A percentile compares a stretch with the other conserved stretches of the same genome.
Evolutionary conservation across 2,888 invertebrate genomes (phyloP).

Genomic region (Lordiphosa andalusiaca): DNA sequence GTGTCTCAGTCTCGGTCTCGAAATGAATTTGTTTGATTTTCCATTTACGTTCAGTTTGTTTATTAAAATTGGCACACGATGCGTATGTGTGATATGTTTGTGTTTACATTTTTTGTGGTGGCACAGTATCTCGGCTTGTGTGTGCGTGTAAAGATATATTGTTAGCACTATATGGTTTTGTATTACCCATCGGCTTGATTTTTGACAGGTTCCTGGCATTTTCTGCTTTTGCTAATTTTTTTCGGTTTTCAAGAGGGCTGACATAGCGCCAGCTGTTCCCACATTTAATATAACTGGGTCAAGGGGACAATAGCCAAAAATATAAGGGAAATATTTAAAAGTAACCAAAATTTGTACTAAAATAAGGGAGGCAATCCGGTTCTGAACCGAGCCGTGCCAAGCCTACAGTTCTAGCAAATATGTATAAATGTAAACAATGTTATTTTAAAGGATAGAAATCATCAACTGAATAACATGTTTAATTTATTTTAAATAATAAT

Average conservation of each 20-base stretch:
- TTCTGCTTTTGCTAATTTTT: constrained; percentile 37
- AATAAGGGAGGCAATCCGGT: no score
- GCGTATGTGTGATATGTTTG: constrained; percentile 65
- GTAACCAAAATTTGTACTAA: no score
- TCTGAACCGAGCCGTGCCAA: no score
- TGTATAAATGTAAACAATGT: no score
- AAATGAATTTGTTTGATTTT: constrained; percentile 66
- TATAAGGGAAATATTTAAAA: background rate
- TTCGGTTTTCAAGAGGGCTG: constrained; percentile 4
- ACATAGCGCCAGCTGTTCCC: constrained; percentile 35
- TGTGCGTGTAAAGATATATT: constrained; percentile 25
- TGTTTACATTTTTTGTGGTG: constrained; percentile 42
- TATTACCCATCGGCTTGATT: constrained; percentile 51
- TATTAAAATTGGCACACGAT: constrained; percentile 70
- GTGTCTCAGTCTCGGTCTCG: constrained; percentile 34
- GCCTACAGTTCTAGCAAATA: no score
- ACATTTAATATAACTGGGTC: constrained; percentile 49
- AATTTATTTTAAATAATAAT: no score
- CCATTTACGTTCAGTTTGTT: constrained; percentile 70
- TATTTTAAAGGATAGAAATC: no score
- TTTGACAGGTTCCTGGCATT: constrained; percentile 47
- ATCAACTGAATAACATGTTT: no score
- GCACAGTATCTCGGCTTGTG: constrained; percentile 8
- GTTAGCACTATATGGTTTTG: constrained; percentile 47
- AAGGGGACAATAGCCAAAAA: constrained; percentile 29